Percentiles rank a stretch among this genome's conserved stretches.
Evolutionary conservation across 2,113 vertebrate genomes (phyloP).

Genomic region (Hystrix brachyura): DNA sequence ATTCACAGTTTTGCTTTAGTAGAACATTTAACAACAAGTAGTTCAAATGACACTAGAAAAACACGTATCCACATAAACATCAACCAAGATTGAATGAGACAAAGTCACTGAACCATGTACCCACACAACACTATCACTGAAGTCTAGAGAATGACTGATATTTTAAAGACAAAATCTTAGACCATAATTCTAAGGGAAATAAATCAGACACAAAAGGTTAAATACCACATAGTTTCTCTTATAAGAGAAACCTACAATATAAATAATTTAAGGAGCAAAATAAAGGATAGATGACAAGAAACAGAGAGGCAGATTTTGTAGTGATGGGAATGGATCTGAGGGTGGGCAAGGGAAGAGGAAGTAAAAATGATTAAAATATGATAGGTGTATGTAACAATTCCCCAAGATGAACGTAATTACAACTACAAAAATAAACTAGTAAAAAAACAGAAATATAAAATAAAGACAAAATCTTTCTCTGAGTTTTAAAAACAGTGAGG

Average conservation of each 20-base stretch:
- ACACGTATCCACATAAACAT: background rate
- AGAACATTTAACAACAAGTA: background rate
- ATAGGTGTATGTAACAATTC: background rate
- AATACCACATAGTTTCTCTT: background rate
- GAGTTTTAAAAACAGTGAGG: background rate
- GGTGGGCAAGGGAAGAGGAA: background rate
- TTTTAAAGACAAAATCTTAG: background rate
- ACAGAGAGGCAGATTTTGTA: background rate
- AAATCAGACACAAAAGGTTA: background rate
- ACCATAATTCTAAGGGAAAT: background rate
- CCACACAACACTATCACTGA: background rate
- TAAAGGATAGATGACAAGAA: background rate
- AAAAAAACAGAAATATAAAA: background rate
- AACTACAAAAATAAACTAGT: background rate
- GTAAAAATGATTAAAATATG: background rate
- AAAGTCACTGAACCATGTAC: background rate
- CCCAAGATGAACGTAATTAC: background rate
- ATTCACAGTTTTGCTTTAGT: constrained; percentile 20
- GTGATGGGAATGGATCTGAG: background rate
- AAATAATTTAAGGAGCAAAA: background rate
- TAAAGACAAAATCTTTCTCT: background rate
- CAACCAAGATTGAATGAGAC: background rate
- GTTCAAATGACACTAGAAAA: constrained; percentile 10
- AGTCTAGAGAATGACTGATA: background rate
- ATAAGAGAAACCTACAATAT: background rate